These are phyloP conservation scores for Globicephala melas DNA, from an alignment of 2,113 vertebrate species.

Conservation along the genomic window DNA sequence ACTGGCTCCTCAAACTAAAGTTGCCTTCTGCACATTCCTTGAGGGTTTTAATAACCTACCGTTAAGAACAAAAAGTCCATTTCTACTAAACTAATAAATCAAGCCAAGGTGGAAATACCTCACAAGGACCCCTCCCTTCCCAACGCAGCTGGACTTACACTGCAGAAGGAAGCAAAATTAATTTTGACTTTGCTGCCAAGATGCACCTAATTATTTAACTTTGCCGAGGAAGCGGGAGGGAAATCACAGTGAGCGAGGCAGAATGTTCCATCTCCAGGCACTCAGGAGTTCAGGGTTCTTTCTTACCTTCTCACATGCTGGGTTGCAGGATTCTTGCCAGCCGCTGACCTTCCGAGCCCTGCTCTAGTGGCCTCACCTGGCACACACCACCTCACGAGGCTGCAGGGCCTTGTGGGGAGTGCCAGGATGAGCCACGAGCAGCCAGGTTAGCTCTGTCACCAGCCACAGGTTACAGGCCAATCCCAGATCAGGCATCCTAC, in stretches of 20 bases:
- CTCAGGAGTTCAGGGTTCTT: neutral
- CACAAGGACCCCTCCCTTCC: constrained; percentile 40
- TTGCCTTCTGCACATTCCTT: constrained; percentile 66
- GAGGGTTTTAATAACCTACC: constrained; percentile 65
- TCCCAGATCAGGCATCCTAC: neutral
- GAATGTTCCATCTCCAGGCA: neutral
- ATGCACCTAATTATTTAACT: neutral
- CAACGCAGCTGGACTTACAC: neutral
- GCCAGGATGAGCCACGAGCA: neutral
- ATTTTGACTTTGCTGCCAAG: constrained; percentile 16
- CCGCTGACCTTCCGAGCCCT: neutral
- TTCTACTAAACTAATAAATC: constrained; percentile 46
- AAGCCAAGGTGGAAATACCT: constrained; percentile 49
- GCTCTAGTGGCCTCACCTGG: neutral
- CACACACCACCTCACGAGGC: neutral
- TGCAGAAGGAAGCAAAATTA: constrained; percentile 37
- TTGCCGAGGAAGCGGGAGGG: neutral
- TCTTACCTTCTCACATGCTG: neutral
- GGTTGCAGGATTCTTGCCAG: neutral
- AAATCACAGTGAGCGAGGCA: neutral
- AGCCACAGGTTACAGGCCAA: neutral
- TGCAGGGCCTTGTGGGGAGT: neutral
- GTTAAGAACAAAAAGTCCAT: constrained; percentile 51
- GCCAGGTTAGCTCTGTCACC: neutral
- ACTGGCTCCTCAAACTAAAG: constrained; percentile 28